These are phyloP conservation scores for Drosophila biarmipes DNA, from an alignment of 1,140 invertebrate genomes.

Conservation along the genomic window DNA sequence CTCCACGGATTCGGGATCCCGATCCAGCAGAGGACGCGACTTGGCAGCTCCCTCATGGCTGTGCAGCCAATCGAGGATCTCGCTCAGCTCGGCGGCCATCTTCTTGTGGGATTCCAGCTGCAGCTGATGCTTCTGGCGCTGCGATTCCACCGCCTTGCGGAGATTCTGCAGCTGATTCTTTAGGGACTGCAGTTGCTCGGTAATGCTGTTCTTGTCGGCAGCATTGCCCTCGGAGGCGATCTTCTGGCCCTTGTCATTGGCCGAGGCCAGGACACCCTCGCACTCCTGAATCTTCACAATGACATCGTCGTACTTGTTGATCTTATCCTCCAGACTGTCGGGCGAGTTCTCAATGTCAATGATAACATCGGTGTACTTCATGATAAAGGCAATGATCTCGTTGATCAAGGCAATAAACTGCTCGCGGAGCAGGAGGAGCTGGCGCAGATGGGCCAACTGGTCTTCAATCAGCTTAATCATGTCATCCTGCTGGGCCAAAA, in stretches of 20 bases:
- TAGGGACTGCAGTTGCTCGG: slow-evolving; percentile 93
- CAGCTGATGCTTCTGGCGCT: slow-evolving; percentile 93
- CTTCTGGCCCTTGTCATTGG: slow-evolving; percentile 95
- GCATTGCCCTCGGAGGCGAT: slow-evolving; percentile 94
- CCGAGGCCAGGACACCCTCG: slow-evolving; percentile 93
- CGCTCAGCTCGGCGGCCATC: slow-evolving; percentile 91
- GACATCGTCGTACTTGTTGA: slow-evolving; percentile 94
- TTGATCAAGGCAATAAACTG: slow-evolving; percentile 94
- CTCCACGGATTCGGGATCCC: slow-evolving; percentile 92
- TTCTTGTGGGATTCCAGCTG: slow-evolving; percentile 94
- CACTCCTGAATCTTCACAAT: slow-evolving; percentile 94
- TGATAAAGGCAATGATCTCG: slow-evolving; percentile 94
- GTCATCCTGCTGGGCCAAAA: slow-evolving; percentile 93
- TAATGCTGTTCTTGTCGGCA: slow-evolving; percentile 93
- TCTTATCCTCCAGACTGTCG: slow-evolving; percentile 93
- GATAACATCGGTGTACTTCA: slow-evolving; percentile 94
- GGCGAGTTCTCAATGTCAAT: slow-evolving; percentile 93
- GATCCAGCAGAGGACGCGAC: slow-evolving; percentile 91
- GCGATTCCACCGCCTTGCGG: slow-evolving; percentile 92
- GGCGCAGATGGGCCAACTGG: slow-evolving; percentile 91
- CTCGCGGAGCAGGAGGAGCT: slow-evolving; percentile 91
- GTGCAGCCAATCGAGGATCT: slow-evolving; percentile 93
- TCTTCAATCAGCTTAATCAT: slow-evolving; percentile 92
- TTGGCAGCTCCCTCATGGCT: slow-evolving; percentile 93
- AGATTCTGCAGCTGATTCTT: slow-evolving; percentile 93